These are phyloP conservation scores for Ellobium chinense DNA, from an alignment of 2,888 invertebrate species.

Conservation along the genomic window DNA sequence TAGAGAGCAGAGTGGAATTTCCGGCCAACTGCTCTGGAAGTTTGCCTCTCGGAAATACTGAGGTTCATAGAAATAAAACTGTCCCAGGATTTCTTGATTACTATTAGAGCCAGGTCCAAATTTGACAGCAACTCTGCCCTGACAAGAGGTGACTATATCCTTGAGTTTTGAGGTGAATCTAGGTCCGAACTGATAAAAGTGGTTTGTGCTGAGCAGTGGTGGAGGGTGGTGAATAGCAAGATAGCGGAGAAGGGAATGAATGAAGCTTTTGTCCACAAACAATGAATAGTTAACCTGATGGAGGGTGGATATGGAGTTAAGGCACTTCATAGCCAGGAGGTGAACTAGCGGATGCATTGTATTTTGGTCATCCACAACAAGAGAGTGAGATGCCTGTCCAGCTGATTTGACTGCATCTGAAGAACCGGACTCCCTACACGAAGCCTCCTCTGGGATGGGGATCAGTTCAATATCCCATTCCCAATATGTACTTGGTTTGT, in stretches of 20 bases:
- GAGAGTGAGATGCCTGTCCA: neutral
- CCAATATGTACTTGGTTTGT: neutral
- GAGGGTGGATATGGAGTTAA: neutral
- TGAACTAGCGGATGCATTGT: neutral
- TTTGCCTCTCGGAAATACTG: neutral
- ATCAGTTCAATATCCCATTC: neutral
- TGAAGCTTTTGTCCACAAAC: neutral
- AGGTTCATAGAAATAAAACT: neutral
- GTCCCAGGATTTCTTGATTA: neutral
- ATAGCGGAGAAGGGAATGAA: neutral
- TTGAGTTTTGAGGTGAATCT: neutral
- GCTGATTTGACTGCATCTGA: neutral
- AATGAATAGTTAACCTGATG: neutral
- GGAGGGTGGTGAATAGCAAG: neutral
- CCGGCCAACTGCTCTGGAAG: too few relatives aligned
- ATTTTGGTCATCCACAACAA: neutral
- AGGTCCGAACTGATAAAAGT: neutral
- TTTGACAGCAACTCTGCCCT: neutral
- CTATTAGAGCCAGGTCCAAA: neutral
- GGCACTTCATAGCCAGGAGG: slow-evolving; percentile 8
- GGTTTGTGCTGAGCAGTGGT: neutral
- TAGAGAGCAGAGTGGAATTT: neutral
- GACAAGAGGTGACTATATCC: neutral
- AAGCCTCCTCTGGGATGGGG: neutral
- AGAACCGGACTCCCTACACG: neutral